These are phyloP conservation scores for Camarhynchus parvulus DNA, from an alignment of 2,113 vertebrate genomes.

Conservation along the genomic window DNA sequence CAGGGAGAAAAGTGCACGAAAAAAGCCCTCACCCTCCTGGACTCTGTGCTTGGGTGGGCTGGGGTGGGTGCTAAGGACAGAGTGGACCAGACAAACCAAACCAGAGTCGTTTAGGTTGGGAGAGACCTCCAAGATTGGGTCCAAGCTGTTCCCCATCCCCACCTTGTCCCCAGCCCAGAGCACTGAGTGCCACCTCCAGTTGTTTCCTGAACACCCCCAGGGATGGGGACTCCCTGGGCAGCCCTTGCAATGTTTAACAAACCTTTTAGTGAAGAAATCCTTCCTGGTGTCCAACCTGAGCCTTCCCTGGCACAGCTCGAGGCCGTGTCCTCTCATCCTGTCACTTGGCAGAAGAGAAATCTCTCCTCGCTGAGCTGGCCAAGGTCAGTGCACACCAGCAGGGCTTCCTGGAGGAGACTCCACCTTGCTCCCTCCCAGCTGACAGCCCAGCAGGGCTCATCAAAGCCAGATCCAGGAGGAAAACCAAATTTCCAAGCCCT, in stretches of 20 bases:
- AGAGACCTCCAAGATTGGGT: background rate
- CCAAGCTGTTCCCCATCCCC: background rate
- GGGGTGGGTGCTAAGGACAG: background rate
- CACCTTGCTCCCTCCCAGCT: background rate
- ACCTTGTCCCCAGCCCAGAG: background rate
- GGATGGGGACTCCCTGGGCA: background rate
- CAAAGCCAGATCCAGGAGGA: background rate
- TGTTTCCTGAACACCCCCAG: background rate
- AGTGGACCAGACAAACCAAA: background rate
- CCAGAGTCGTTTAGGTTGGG: background rate
- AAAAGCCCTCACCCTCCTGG: background rate
- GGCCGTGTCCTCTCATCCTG: background rate
- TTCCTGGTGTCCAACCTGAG: background rate
- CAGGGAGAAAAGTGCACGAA: background rate
- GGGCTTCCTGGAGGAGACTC: background rate
- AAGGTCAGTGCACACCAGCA: background rate
- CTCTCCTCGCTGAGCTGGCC: background rate
- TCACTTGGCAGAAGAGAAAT: background rate
- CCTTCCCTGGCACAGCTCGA: background rate
- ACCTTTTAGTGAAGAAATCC: background rate
- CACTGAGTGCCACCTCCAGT: background rate
- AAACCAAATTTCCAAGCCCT: background rate
- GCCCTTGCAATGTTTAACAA: background rate
- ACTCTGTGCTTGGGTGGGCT: background rate
- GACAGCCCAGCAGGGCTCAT: background rate